Evolutionary conservation across 2,797 vertebrate genomes (phyloP).

Genomic region (Decapterus maruadsi): DNA sequence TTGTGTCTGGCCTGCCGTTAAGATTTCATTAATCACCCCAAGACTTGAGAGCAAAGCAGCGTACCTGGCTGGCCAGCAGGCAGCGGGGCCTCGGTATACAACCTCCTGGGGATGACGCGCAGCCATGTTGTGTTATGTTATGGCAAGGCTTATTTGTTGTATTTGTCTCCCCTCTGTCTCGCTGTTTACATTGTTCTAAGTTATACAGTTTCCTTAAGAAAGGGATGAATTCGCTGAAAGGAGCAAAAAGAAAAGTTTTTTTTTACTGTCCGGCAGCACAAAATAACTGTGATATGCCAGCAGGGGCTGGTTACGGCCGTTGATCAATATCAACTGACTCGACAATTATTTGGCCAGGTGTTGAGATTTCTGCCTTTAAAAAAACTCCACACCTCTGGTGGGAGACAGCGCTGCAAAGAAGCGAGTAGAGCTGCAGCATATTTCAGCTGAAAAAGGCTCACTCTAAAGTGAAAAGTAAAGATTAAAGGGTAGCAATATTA

Average conservation of each 20-base stretch:
- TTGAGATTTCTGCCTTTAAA: slow-evolving; percentile 40
- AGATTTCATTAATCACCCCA: slow-evolving; percentile 93
- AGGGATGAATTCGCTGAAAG: slow-evolving; percentile 69
- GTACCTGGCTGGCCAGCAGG: slow-evolving; percentile 81
- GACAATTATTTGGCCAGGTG: slow-evolving; percentile 59
- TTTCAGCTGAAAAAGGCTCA: slow-evolving; percentile 1
- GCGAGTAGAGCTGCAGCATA: slow-evolving; percentile 16
- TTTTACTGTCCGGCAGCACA: slow-evolving; percentile 48
- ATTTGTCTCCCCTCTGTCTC: slow-evolving; percentile 64
- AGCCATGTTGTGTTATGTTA: slow-evolving; percentile 77
- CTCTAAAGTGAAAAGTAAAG: slow-evolving; percentile 2
- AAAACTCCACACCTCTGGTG: slow-evolving; percentile 35
- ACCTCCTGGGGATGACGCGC: slow-evolving; percentile 77
- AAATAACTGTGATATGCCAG: slow-evolving; percentile 55
- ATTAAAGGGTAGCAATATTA: neutral
- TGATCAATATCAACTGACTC: slow-evolving; percentile 68
- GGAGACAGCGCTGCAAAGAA: slow-evolving; percentile 18
- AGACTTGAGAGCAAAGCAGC: slow-evolving; percentile 76
- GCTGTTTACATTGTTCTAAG: slow-evolving; percentile 57
- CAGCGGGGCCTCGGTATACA: slow-evolving; percentile 68
- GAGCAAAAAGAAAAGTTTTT: slow-evolving; percentile 66
- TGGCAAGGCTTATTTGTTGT: slow-evolving; percentile 77
- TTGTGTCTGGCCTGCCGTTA: slow-evolving; percentile 85
- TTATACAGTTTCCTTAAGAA: slow-evolving; percentile 41
- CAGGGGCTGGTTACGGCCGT: slow-evolving; percentile 54